These are phyloP conservation scores for Brachymystax lenok DNA, from an alignment of 2,797 vertebrate species.

Conservation along the genomic window DNA sequence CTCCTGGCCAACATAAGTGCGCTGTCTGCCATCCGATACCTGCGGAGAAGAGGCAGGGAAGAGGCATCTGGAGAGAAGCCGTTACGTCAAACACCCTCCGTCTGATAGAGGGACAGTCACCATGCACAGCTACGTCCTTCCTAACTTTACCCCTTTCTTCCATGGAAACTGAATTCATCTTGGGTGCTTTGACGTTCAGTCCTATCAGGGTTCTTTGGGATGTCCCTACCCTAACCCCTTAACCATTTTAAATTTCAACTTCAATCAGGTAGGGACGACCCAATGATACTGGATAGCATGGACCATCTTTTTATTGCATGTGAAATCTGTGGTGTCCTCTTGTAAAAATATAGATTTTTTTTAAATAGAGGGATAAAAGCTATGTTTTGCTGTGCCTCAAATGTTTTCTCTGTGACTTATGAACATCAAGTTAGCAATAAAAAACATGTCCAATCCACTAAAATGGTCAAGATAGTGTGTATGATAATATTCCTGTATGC, in stretches of 20 bases:
- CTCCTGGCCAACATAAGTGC: slow-evolving; percentile 91
- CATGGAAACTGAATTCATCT: neutral
- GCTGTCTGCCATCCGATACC: slow-evolving; percentile 91
- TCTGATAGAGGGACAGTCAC: slow-evolving; percentile 39
- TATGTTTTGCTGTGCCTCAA: neutral
- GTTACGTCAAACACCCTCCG: slow-evolving; percentile 27
- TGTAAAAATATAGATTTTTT: slow-evolving; percentile 12
- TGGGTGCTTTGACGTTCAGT: too few relatives aligned
- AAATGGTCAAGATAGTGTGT: neutral
- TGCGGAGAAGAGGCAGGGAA: slow-evolving; percentile 79
- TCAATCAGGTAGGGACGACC: too few relatives aligned
- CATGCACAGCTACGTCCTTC: neutral
- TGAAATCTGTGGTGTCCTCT: neutral
- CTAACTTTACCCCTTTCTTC: slow-evolving; percentile 2
- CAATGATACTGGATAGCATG: too few relatives aligned
- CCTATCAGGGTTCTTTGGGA: too few relatives aligned
- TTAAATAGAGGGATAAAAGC: slow-evolving; percentile 1
- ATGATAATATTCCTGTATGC: neutral
- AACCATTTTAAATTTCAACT: too few relatives aligned
- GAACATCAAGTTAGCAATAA: neutral
- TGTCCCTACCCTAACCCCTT: too few relatives aligned
- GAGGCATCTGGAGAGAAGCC: slow-evolving; percentile 47
- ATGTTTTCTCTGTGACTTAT: neutral
- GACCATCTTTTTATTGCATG: neutral
- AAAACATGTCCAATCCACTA: neutral